phyloP scores from a whole-genome alignment of 2,888 invertebrate genomes.

The Diloba caeruleocephala region DNA sequence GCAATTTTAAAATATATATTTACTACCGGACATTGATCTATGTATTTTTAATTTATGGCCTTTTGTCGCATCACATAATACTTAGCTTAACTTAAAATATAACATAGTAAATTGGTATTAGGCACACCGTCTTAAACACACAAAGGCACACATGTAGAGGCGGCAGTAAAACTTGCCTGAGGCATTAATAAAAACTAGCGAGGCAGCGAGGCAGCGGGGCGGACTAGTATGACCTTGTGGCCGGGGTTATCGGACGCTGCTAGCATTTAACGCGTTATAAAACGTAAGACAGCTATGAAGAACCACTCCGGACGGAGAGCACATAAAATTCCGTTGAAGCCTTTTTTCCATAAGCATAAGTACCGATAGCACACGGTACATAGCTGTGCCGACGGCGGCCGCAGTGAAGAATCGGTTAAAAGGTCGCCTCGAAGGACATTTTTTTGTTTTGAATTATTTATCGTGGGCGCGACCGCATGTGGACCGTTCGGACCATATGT shows the following conservation, averaged over 20 bases:
- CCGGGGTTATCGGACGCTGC: slow-evolving; percentile 86
- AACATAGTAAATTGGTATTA: slow-evolving; percentile 40
- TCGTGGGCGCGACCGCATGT: slow-evolving; percentile 65
- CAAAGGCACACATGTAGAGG: slow-evolving; percentile 49
- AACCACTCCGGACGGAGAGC: slow-evolving; percentile 79
- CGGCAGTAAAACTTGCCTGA: slow-evolving; percentile 67
- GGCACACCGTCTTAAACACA: slow-evolving; percentile 43
- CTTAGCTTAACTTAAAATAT: slow-evolving; percentile 14
- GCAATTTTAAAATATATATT: too few species aligned
- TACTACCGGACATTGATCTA: too few species aligned
- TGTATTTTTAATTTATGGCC: too few species aligned
- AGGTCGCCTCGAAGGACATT: slow-evolving; percentile 84
- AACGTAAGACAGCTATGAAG: slow-evolving; percentile 83
- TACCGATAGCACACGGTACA: slow-evolving; percentile 84
- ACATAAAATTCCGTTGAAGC: slow-evolving; percentile 87
- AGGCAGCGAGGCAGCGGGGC: slow-evolving; percentile 68
- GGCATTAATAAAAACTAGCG: slow-evolving; percentile 72
- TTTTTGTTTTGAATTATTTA: slow-evolving; percentile 76
- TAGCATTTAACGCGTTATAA: slow-evolving; percentile 86
- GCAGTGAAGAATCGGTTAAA: slow-evolving; percentile 71
- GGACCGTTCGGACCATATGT: slow-evolving; percentile 64
- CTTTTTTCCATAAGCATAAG: slow-evolving; percentile 77
- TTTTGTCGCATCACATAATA: background rate
- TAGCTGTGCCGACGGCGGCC: slow-evolving; percentile 59
- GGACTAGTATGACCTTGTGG: slow-evolving; percentile 82